phyloP scores from a whole-genome alignment of 92 coral and sea anemone species.

The Plumapathes pennacea region DNA sequence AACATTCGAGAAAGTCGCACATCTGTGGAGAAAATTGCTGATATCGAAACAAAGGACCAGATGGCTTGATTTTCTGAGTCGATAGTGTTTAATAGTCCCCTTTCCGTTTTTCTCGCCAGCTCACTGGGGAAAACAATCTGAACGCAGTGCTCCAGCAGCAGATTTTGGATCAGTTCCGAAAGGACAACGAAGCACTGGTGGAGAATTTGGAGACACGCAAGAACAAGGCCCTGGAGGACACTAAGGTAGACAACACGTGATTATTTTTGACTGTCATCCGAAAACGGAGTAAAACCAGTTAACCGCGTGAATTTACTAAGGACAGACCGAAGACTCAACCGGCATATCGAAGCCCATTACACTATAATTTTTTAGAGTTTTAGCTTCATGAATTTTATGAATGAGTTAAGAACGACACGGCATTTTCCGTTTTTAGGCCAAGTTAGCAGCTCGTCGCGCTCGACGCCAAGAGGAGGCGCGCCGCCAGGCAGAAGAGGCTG shows the following conservation, averaged over 20 bases:
- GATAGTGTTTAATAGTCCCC: too few relatives aligned
- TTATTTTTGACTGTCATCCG: background rate
- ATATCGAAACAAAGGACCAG: too few relatives aligned
- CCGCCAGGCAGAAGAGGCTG: slow-evolving; percentile 85
- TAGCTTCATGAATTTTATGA: too few relatives aligned
- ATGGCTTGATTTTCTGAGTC: too few relatives aligned
- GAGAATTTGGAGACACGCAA: slow-evolving; percentile 80
- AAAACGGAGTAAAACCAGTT: background rate
- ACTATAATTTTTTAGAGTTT: too few relatives aligned
- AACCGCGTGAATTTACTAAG: background rate
- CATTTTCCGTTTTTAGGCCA: slow-evolving; percentile 54
- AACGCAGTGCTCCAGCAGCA: slow-evolving; percentile 97
- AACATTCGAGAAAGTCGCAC: too few relatives aligned
- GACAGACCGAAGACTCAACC: background rate
- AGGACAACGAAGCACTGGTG: slow-evolving; percentile 78
- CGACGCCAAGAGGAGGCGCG: slow-evolving; percentile 98
- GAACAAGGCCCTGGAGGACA: slow-evolving; percentile 71
- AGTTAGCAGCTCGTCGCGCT: slow-evolving; percentile 95
- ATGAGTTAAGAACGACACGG: background rate
- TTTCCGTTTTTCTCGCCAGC: slow-evolving; percentile 15
- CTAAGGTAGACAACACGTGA: slow-evolving; percentile 43
- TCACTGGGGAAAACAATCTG: slow-evolving; percentile 69
- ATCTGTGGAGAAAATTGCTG: too few relatives aligned
- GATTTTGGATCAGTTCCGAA: slow-evolving; percentile 96
- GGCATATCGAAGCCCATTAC: background rate